Conservation (phyloP, 2,888 invertebrate genomes). For the Clunio marinus region DNA sequence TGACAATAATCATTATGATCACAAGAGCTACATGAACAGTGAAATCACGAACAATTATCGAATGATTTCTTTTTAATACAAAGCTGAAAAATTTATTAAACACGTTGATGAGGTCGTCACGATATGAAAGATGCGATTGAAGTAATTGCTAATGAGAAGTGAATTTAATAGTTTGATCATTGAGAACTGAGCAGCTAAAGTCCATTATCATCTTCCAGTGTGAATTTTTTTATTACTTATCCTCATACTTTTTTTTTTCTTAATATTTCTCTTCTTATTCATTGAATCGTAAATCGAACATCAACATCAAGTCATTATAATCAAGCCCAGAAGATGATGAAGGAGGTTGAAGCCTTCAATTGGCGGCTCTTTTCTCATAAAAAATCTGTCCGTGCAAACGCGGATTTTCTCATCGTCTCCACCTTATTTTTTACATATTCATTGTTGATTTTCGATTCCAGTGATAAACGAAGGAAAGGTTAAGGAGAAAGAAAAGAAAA, state of each 20-base stretch:
- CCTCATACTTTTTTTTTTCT: neutral
- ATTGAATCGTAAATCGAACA: neutral
- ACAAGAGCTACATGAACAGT: neutral
- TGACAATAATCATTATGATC: neutral
- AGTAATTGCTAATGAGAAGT: slow-evolving; percentile 31
- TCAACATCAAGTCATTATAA: neutral
- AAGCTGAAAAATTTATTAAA: slow-evolving; percentile 1
- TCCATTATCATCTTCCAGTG: neutral
- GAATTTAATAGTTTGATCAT: neutral
- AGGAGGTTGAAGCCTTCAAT: neutral
- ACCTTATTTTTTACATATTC: neutral
- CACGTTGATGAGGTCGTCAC: neutral
- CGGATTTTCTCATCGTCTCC: neutral
- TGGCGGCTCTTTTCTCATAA: neutral
- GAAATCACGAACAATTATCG: neutral
- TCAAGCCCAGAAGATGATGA: neutral
- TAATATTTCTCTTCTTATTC: neutral
- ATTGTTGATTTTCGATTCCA: neutral
- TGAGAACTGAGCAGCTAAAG: neutral
- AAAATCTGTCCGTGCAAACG: neutral
- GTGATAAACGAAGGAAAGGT: neutral
- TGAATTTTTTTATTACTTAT: neutral
- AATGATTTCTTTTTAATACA: slow-evolving; percentile 14
- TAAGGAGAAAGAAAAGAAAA: neutral
- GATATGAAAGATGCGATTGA: neutral